These are phyloP conservation scores for Stomorhina lunata DNA, from an alignment of 2,888 invertebrate genomes.

Conservation along the genomic window DNA sequence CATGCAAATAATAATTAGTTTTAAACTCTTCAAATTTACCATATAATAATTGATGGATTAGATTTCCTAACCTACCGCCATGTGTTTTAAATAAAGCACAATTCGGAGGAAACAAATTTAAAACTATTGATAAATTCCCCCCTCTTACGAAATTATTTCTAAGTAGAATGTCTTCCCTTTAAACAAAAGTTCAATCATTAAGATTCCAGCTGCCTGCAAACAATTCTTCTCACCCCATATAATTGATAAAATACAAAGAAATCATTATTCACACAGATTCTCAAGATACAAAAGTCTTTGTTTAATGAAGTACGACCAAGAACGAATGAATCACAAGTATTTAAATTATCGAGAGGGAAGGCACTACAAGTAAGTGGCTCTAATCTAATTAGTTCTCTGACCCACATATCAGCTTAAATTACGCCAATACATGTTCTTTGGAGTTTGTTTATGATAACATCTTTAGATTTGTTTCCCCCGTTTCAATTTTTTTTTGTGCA, in stretches of 20 bases:
- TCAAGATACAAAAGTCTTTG: background rate
- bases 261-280: background rate
- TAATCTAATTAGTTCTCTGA: slow-evolving; percentile 64
- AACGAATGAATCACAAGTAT: slow-evolving; percentile 13
- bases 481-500: background rate
- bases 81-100: slow-evolving; percentile 17
- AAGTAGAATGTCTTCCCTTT: background rate
- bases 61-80: slow-evolving; percentile 41
- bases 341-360: background rate
- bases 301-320: background rate
- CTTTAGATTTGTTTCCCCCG: background rate
- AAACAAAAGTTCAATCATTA: slow-evolving; percentile 11
- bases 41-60: background rate
- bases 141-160: background rate
- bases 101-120: background rate
- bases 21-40: background rate
- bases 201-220: background rate
- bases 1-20: background rate
- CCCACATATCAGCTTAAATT: slow-evolving; percentile 48
- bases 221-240: background rate
- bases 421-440: slow-evolving; percentile 5
- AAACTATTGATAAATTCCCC: background rate
- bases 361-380: slow-evolving; percentile 34
- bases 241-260: no score
- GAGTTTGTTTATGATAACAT: background rate